A percentile compares a stretch with the other conserved stretches of the same genome.
Evolutionary conservation across 1,140 invertebrate species (phyloP).

Genomic region (Halyomorpha halys): DNA sequence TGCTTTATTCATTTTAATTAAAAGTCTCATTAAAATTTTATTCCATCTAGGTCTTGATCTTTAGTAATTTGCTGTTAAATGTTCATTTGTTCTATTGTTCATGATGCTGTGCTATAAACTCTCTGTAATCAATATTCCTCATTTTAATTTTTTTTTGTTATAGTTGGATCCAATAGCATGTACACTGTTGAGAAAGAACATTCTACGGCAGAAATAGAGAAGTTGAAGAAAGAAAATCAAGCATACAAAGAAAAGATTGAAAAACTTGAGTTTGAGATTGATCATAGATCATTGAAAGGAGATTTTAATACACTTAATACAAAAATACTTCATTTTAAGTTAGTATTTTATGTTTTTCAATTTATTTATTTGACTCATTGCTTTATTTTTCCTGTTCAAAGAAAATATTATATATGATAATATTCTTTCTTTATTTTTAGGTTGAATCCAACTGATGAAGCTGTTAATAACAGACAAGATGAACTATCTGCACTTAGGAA

Average conservation of each 20-base stretch:
- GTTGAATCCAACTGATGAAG: constrained; percentile 64
- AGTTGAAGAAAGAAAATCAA: constrained; percentile 30
- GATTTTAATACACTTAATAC: constrained; percentile 33
- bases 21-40: no score
- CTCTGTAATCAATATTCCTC: no score
- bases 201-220: constrained; percentile 22
- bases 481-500: constrained; percentile 56
- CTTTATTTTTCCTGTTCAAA: not conserved
- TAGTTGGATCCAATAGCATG: no score
- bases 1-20: no score
- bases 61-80: no score
- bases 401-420: not conserved
- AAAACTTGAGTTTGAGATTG: constrained; percentile 32
- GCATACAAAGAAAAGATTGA: constrained; percentile 29
- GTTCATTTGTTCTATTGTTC: no score
- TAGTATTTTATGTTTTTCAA: constrained; percentile 14
- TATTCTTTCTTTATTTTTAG: constrained; percentile 41
- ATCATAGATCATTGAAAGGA: constrained; percentile 32
- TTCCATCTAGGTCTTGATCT: no score
- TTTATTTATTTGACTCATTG: not conserved
- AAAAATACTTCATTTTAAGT: constrained; percentile 33
- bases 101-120: no score
- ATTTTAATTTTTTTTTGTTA: no score
- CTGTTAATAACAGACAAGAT: constrained; percentile 49
- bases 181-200: not conserved